These are phyloP conservation scores for Rhingia campestris DNA, from an alignment of 2,888 invertebrate genomes.

Conservation along the genomic window DNA sequence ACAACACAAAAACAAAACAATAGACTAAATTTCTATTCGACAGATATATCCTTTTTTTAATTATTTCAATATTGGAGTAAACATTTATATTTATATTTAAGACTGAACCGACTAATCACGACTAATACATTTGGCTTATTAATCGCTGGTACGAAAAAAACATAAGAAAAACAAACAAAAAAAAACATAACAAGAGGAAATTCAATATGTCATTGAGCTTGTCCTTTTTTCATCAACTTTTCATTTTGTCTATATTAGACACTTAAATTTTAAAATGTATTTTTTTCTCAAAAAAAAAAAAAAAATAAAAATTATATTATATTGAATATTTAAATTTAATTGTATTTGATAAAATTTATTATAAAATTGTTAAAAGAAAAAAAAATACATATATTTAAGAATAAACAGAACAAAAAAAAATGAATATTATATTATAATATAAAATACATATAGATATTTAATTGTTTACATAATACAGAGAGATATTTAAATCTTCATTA, in stretches of 20 bases:
- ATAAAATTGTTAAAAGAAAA: constrained; percentile 21
- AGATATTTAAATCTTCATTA: constrained; percentile 19
- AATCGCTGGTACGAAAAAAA: constrained; percentile 42
- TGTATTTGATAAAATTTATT: constrained; percentile 31
- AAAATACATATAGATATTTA: constrained; percentile 35
- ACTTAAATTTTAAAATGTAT: constrained; percentile 55
- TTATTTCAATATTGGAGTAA: constrained; percentile 33
- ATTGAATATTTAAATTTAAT: constrained; percentile 4
- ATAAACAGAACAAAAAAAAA: constrained; percentile 30
- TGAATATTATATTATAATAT: constrained; percentile 35
- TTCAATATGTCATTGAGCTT: constrained; percentile 33
- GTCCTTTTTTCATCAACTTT: constrained; percentile 35
- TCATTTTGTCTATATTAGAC: constrained; percentile 73
- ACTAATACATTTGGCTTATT: constrained; percentile 50
- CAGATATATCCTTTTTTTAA: constrained; percentile 3
- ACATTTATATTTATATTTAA: constrained; percentile 67
- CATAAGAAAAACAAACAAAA: constrained; percentile 10
- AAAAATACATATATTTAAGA: constrained; percentile 16
- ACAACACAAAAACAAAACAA: constrained; percentile 15
- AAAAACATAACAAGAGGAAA: constrained; percentile 27
- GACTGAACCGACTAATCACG: constrained; percentile 62
- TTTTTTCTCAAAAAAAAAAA: constrained; percentile 27
- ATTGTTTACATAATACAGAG: constrained; percentile 9
- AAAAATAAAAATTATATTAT: constrained; percentile 13
- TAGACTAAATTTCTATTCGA: constrained; percentile 8